phyloP scores from a whole-genome alignment of 2,797 vertebrate genomes.

The Malacoraja senta region DNA sequence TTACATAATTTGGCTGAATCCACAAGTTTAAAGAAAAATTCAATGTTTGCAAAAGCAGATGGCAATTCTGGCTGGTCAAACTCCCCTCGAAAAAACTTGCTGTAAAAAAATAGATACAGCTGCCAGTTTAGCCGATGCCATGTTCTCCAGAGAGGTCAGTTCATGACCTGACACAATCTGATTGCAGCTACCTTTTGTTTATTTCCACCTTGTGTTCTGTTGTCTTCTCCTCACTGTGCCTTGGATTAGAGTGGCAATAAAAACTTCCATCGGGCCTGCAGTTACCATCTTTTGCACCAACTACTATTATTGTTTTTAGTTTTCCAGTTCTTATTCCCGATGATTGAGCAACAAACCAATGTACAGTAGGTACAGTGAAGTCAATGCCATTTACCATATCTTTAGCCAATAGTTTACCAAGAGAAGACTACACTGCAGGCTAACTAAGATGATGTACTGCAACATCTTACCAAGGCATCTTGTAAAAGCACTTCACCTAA shows the following conservation, averaged over 20 bases:
- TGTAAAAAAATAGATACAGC: not conserved
- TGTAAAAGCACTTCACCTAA: not conserved
- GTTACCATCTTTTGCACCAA: not conserved
- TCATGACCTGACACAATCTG: not conserved
- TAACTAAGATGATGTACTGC: not conserved
- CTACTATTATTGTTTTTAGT: not conserved
- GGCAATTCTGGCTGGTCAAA: not conserved
- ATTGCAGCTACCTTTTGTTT: not conserved
- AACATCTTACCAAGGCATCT: not conserved
- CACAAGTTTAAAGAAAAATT: not conserved
- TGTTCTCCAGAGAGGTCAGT: not conserved
- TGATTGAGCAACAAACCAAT: not conserved
- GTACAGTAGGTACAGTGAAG: not conserved
- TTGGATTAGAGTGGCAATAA: not conserved
- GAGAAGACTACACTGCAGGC: not conserved
- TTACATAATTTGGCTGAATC: not conserved
- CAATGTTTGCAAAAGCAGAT: not conserved
- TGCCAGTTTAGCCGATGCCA: not conserved
- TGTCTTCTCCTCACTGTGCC: not conserved
- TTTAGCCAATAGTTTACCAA: not conserved
- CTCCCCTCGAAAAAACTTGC: not conserved
- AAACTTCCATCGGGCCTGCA: not conserved
- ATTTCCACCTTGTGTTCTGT: not conserved
- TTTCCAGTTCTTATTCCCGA: not conserved
- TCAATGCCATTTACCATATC: not conserved